These are phyloP conservation scores for Corythaixoides concolor DNA, from an alignment of 2,113 vertebrate genomes.

Conservation along the genomic window DNA sequence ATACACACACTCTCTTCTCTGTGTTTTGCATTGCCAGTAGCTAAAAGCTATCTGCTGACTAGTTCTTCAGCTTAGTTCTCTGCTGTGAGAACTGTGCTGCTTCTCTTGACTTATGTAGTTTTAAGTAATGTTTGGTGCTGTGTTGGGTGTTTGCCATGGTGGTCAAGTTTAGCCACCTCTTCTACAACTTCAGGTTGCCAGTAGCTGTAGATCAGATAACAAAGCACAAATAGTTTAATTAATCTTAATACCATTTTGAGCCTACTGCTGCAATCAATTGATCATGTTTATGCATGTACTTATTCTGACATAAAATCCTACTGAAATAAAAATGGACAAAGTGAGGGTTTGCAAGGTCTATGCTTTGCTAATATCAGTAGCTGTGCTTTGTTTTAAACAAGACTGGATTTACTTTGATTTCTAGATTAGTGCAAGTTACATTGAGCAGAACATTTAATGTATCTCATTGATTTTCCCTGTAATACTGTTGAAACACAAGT, in stretches of 20 bases:
- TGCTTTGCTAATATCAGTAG: background rate
- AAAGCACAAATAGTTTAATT: background rate
- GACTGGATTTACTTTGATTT: constrained; percentile 42
- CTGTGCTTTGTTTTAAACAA: background rate
- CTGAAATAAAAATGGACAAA: background rate
- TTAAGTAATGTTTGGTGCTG: background rate
- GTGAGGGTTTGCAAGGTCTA: background rate
- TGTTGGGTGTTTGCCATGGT: background rate
- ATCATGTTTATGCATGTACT: background rate
- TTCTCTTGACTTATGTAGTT: background rate
- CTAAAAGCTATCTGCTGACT: background rate
- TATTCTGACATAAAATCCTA: background rate
- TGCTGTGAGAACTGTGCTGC: background rate
- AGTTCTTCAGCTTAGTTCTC: background rate
- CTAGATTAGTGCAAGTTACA: background rate
- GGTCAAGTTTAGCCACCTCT: background rate
- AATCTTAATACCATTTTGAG: background rate
- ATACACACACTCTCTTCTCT: background rate
- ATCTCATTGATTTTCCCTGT: constrained; percentile 25
- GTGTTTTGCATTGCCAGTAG: background rate
- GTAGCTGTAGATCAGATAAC: background rate
- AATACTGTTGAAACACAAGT: constrained; percentile 20
- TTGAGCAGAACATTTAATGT: constrained; percentile 24
- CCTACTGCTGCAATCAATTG: background rate
- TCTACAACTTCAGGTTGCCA: background rate